Conservation (phyloP, 2,888 invertebrate genomes). For the Scaptomyza parva region DNA sequence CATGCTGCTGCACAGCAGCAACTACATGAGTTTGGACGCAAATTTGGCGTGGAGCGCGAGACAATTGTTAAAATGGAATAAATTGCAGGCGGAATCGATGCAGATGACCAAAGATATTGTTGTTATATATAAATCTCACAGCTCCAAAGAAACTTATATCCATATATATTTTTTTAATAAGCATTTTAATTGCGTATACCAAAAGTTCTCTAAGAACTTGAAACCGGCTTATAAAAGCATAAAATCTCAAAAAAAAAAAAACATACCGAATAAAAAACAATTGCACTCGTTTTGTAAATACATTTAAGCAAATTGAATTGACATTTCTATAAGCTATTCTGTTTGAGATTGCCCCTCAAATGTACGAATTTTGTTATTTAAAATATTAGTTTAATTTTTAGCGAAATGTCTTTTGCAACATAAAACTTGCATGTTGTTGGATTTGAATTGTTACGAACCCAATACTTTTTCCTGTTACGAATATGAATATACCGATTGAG, state of each 20-base stretch:
- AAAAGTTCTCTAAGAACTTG: slow-evolving; percentile 67
- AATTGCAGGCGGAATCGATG: slow-evolving; percentile 19
- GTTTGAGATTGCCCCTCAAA: slow-evolving; percentile 15
- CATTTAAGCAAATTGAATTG: slow-evolving; percentile 48
- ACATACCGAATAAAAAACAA: too few species aligned
- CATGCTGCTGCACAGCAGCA: slow-evolving; percentile 75
- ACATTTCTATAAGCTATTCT: slow-evolving; percentile 47
- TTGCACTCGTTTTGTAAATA: slow-evolving; percentile 55
- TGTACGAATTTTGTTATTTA: slow-evolving; percentile 69
- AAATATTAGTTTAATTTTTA: slow-evolving; percentile 67
- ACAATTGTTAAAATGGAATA: slow-evolving; percentile 84
- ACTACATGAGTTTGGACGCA: slow-evolving; percentile 79
- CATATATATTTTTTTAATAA: slow-evolving; percentile 27
- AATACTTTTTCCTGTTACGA: slow-evolving; percentile 38
- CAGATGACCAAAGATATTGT: slow-evolving; percentile 69
- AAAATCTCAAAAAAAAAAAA: slow-evolving; percentile 2
- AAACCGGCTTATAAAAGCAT: slow-evolving; percentile 6
- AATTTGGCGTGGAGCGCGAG: slow-evolving; percentile 79
- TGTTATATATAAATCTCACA: slow-evolving; percentile 70
- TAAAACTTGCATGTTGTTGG: slow-evolving; percentile 16
- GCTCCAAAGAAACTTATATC: slow-evolving; percentile 73
- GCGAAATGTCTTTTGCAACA: slow-evolving; percentile 50
- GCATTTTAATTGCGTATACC: slow-evolving; percentile 35
- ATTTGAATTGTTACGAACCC: slow-evolving; percentile 35
- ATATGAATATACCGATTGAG: slow-evolving; percentile 49